Evolutionary conservation across 1,140 invertebrate genomes (phyloP), one percentile per base, ranked within the genome.

Genomic region (Drosophila insularis): DNA sequence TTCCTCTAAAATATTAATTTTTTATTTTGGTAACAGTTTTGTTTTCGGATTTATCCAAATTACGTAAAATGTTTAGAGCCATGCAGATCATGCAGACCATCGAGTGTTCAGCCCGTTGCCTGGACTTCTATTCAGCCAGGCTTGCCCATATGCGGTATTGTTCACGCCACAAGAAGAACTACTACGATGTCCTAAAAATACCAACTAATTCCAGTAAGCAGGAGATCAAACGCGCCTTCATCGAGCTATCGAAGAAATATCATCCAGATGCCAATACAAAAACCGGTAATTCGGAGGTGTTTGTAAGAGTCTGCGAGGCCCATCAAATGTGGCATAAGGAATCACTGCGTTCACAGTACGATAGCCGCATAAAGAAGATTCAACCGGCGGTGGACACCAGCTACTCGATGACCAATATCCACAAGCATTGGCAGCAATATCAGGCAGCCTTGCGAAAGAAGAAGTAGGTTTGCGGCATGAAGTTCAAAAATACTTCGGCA

Each of bases 141-240:
- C 55, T 54, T 14, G 60, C 27, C 17, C 59, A 67, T 32, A 21
- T 39, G 14, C 56, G 31, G 6, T 11, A 62, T 1, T 23, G 50
- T 0, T 32, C 63, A n/a, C 21, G 37, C 3, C 21, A 11, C 10
- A 32, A 6, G 2, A 66, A 72, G 60, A 87, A 60, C 61, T 73
- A 73, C 14, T 87, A 87, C 39, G 73, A 87, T 50, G 76, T 84
- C 27, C 80, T 87, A 5, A 74, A 89, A 2, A 63, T 87, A 21
- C 67, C 72, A 0, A 19, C 19, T 6, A 61, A 73, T 8, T 74
- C 69, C 23, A 80, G 40, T 6, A 50, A 56, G 13, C 40, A 68
- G 40, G 68, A 84, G 23, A 89, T 87, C 8, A 80, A 71, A 27
- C n/a, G 17, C 2, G 84, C 84, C 19, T 87, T 69, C 14, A 72